Evolutionary conservation across 2,797 vertebrate genomes (phyloP).

Genomic region (Hybognathus amarus): DNA sequence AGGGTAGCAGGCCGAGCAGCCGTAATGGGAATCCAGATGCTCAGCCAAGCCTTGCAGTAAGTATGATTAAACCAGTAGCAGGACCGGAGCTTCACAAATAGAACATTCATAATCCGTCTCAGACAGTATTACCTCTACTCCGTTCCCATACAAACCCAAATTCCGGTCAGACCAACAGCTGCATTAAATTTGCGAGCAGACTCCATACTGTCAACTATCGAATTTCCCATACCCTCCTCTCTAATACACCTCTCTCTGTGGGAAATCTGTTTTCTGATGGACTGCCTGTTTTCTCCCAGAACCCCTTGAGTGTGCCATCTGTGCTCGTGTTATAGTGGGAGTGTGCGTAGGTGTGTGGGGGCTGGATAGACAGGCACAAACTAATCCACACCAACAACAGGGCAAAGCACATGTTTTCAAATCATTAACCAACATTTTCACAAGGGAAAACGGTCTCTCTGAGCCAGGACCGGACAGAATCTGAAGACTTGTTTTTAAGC

Average conservation of each 20-base stretch:
- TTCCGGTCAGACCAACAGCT: constrained; percentile 21
- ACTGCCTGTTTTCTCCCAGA: constrained; percentile 44
- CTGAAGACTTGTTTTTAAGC: background rate
- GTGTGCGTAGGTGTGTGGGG: constrained; percentile 46
- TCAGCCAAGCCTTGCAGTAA: constrained; percentile 48
- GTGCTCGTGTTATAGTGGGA: constrained; percentile 43
- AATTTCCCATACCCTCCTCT: constrained; percentile 21
- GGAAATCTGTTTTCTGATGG: constrained; percentile 54
- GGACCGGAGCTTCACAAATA: constrained; percentile 41
- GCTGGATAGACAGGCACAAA: constrained; percentile 23
- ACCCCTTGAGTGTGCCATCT: constrained; percentile 53
- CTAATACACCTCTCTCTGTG: constrained; percentile 14
- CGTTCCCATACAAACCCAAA: background rate
- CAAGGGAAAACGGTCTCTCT: background rate
- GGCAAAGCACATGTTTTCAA: constrained; percentile 13
- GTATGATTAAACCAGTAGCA: constrained; percentile 43
- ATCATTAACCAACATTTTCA: constrained; percentile 8
- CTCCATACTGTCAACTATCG: constrained; percentile 1
- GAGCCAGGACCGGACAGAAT: background rate
- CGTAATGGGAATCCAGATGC: constrained; percentile 48
- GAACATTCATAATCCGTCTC: constrained; percentile 51
- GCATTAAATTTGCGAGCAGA: constrained; percentile 28
- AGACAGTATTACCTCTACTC: constrained; percentile 13
- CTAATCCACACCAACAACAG: constrained; percentile 42
- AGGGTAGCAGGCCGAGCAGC: constrained; percentile 39